phyloP scores from a whole-genome alignment of 2,797 vertebrate species.

The Euthynnus affinis region DNA sequence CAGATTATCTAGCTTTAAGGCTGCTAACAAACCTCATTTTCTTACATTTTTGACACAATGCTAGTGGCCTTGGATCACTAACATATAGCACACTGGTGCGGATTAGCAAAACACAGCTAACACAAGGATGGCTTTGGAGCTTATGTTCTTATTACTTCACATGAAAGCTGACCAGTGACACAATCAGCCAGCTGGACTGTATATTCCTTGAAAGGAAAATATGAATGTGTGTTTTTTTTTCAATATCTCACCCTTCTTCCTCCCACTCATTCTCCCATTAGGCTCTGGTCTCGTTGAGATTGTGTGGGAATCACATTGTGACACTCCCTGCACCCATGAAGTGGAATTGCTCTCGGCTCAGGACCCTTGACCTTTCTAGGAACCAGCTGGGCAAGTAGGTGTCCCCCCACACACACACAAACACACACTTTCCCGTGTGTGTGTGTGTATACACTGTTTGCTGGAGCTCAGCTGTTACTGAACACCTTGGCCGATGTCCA shows the following conservation, averaged over 20 bases:
- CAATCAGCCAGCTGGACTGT: background rate
- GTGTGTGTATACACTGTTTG: background rate
- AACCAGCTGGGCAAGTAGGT: conserved; percentile 96
- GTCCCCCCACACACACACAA: too few relatives aligned
- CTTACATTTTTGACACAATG: background rate
- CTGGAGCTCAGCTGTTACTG: conserved; percentile 7
- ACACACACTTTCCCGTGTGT: background rate
- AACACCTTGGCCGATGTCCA: background rate
- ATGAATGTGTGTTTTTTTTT: conserved; percentile 33
- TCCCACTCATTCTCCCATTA: conserved; percentile 68
- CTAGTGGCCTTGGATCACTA: background rate
- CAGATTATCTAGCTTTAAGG: background rate
- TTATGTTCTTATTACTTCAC: background rate
- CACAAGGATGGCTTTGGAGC: background rate
- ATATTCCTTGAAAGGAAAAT: conserved; percentile 29
- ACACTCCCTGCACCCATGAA: conserved; percentile 88
- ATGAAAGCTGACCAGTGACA: background rate
- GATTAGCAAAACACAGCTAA: background rate
- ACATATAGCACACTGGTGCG: background rate
- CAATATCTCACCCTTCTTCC: conserved; percentile 7
- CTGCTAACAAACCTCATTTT: background rate
- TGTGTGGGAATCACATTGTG: conserved; percentile 91
- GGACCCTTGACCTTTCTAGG: conserved; percentile 93
- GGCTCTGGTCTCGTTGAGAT: conserved; percentile 89
- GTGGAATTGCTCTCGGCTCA: conserved; percentile 93